These are phyloP conservation scores for Neodon shergylaensis DNA, from an alignment of 2,113 vertebrate species.

Conservation along the genomic window DNA sequence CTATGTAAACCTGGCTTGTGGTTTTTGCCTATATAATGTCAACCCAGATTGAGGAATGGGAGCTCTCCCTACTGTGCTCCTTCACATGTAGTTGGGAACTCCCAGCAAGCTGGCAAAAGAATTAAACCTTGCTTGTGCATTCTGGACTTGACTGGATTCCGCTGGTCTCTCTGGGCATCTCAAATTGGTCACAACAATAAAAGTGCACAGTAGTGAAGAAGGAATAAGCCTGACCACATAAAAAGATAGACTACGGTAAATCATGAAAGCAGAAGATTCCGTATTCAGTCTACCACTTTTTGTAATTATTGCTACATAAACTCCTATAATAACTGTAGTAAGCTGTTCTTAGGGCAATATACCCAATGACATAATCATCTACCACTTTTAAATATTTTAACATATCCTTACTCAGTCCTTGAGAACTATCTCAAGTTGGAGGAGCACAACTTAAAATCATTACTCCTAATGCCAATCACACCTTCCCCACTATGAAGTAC, in stretches of 20 bases:
- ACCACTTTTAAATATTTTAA: background rate
- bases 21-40: too few species aligned
- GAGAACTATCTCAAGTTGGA: background rate
- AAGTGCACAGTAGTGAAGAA: background rate
- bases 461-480: background rate
- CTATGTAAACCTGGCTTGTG: too few species aligned
- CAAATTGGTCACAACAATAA: too few species aligned
- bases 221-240: rapidly evolving
- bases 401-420: background rate
- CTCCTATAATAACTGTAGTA: background rate
- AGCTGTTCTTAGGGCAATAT: background rate
- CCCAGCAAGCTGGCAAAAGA: too few species aligned
- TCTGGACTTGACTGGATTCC: too few species aligned
- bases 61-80: too few species aligned
- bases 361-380: background rate
- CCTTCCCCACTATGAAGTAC: background rate
- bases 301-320: background rate
- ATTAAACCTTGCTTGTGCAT: too few species aligned
- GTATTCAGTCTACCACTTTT: background rate
- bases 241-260: background rate
- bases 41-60: too few species aligned
- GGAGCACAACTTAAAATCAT: background rate
- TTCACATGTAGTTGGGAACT: too few species aligned
- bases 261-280: background rate
- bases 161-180: too few species aligned